A percentile compares a stretch with the other conserved stretches of the same genome.
Conservation (phyloP, 35 echinoderm and acorn worm genomes). For the Eucidaris tribuloides region DNA sequence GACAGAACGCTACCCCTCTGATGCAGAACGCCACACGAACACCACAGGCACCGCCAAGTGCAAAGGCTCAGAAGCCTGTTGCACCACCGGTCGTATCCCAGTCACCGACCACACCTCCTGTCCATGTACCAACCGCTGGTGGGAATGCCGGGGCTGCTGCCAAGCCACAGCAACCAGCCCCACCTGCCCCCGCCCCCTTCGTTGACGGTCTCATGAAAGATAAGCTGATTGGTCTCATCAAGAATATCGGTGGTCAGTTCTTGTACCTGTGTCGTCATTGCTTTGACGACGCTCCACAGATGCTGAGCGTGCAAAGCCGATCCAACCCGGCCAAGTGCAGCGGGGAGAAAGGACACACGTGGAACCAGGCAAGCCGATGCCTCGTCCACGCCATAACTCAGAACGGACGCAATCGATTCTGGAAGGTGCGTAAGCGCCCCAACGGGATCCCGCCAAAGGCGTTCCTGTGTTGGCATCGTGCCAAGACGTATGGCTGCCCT, state of each 20-base stretch:
- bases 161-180: not conserved
- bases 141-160: not conserved
- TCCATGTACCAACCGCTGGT: too few species aligned
- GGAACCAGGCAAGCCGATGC: slow-evolving; percentile 43
- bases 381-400: slow-evolving; percentile 33
- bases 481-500: slow-evolving; percentile 53
- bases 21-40: not conserved
- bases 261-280: slow-evolving; percentile 56
- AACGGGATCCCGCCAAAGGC: slow-evolving; percentile 55
- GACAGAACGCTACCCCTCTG: not conserved
- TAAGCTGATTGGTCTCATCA: slow-evolving; percentile 21
- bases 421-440: slow-evolving; percentile 62
- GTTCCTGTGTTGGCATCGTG: slow-evolving; percentile 55
- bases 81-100: not conserved
- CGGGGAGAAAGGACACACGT: slow-evolving; percentile 39
- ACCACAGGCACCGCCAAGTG: not conserved
- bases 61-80: not conserved
- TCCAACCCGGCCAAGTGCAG: slow-evolving; percentile 25
- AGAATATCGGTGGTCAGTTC: slow-evolving; percentile 59
- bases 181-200: not conserved
- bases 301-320: slow-evolving; percentile 30
- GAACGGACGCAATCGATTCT: slow-evolving; percentile 37
- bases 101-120: not conserved
- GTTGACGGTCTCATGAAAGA: not conserved
- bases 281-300: slow-evolving; percentile 62